Percentiles rank a stretch among this genome's conserved stretches.
Evolutionary conservation across 2,888 invertebrate genomes (phyloP).

Genomic region (Digitonthophagus gazella): DNA sequence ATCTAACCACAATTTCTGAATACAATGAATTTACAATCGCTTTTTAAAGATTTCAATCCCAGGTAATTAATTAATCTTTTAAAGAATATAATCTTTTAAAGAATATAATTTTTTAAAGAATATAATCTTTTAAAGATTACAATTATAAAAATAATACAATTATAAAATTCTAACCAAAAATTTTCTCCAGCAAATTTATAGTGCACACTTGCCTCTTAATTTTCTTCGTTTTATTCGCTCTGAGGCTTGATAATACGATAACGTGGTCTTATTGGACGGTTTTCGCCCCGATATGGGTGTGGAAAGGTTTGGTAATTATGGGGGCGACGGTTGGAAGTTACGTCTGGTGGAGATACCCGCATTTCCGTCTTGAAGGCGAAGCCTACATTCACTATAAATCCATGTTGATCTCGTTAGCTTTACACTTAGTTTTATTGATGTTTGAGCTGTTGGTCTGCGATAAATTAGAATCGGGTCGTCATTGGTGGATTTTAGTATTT

Average conservation of each 20-base stretch:
- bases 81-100: constrained; percentile 1
- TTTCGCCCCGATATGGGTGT: constrained; percentile 95
- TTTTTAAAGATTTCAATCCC: constrained; percentile 90
- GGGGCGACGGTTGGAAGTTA: constrained; percentile 91
- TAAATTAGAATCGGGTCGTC: constrained; percentile 83
- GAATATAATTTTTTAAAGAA: constrained; percentile 1
- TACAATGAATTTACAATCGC: constrained; percentile 85
- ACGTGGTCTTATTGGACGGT: constrained; percentile 96
- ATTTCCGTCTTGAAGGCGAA: constrained; percentile 93
- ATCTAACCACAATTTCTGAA: no score
- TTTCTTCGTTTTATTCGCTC: constrained; percentile 86
- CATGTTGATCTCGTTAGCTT: constrained; percentile 92
- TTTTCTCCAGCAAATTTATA: constrained; percentile 83
- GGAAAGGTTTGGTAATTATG: constrained; percentile 88
- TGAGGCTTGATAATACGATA: constrained; percentile 84
- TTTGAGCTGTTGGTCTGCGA: constrained; percentile 96
- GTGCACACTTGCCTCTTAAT: constrained; percentile 90
- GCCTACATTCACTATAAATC: constrained; percentile 97
- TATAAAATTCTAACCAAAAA: constrained; percentile 28
- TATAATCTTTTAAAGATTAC: background rate
- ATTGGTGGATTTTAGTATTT: constrained; percentile 88
- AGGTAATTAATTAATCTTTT: constrained; percentile 57
- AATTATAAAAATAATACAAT: constrained; percentile 10
- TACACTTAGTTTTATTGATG: constrained; percentile 92
- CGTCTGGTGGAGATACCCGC: constrained; percentile 95